Percentiles rank a stretch among this genome's conserved stretches.
These are phyloP conservation scores for Premnoplex brunnescens DNA, from an alignment of 2,797 vertebrate genomes.

Conservation along the genomic window DNA sequence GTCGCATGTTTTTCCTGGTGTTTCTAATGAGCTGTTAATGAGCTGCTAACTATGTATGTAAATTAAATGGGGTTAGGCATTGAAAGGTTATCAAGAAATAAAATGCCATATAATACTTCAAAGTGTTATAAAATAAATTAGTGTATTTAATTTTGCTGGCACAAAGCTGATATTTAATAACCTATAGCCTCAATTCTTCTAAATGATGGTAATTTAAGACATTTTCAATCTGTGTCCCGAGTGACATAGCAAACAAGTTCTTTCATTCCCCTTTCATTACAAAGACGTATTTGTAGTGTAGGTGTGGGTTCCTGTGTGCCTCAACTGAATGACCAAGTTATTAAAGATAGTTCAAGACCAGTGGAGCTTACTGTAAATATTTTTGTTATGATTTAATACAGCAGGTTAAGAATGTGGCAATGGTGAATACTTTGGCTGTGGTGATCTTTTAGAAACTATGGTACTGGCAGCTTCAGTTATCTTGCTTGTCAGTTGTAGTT, in stretches of 20 bases:
- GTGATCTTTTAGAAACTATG: not conserved
- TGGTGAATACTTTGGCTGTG: not conserved
- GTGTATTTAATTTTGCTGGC: slow-evolving; percentile 55
- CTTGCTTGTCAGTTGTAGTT: not conserved
- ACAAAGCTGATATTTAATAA: slow-evolving; percentile 54
- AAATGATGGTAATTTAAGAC: slow-evolving; percentile 42
- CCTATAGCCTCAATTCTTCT: slow-evolving; percentile 9
- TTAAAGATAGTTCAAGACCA: not conserved
- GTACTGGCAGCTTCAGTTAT: not conserved
- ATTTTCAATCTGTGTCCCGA: not conserved
- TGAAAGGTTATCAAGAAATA: slow-evolving; percentile 63
- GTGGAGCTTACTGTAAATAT: not conserved
- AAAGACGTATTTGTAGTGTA: not conserved
- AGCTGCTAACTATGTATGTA: slow-evolving; percentile 77
- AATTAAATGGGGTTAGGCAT: slow-evolving; percentile 71
- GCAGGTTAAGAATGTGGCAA: not conserved
- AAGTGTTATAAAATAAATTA: slow-evolving; percentile 60
- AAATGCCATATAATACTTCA: slow-evolving; percentile 48
- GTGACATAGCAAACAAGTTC: not conserved
- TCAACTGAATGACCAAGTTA: not conserved
- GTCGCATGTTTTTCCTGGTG: slow-evolving; percentile 63
- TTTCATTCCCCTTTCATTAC: not conserved
- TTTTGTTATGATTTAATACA: not conserved
- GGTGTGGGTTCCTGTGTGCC: not conserved
- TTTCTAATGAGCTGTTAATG: slow-evolving; percentile 79